Base-by-base conservation (phyloP, 2,888 invertebrate genomes). In the Nymphalis c-album region DNA sequence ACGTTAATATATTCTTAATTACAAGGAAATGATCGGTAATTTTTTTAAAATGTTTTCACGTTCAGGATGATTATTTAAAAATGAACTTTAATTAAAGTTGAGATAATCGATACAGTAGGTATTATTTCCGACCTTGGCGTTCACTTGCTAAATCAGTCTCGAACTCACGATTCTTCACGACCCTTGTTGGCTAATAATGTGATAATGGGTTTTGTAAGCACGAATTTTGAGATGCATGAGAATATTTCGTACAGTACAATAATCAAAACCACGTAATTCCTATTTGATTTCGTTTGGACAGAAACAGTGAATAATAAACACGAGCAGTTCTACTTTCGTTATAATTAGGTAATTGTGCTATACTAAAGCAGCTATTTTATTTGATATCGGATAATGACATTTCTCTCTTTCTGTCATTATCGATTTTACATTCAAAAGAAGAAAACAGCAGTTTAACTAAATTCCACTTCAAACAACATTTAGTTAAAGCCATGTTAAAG, bases 81-180 rank as follows among this genome's bases (percentile, higher is more conserved):
- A 57, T 57, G 20, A 57, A 57, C 18, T 57, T 10, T 40, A 18
- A 57, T 10, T 20, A 18, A 40, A 18, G n/a, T 40, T 40, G 57
- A 57, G 57, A 18, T 68, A 48, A 64, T 53, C 26, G 47, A 35
- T 47, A 58, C 64, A 53, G 50, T 55, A 63, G 40, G 20, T 47
- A 17, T 16, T 10, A 55, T 50, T 60, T 60, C 13, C 63, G 73
- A 69, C 76, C 76, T 77, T 74, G 76, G 58, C 75, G 73, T 73
- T 77, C 71, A 72, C 76, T 73, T 55, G 63, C 62, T 57, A 66
- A 71, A 67, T 63, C 35, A 22, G 55, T 46, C 46, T 26, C 26
- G 18, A 57, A 67, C 64, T 60, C 58, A 61, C 60, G 46, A 67
- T 66, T 67, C 48, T 59, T 61, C 57, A 18, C 35, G 45, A 35